phyloP scores from a whole-genome alignment of 2,113 vertebrate genomes.

The Stictonetta naevosa region DNA sequence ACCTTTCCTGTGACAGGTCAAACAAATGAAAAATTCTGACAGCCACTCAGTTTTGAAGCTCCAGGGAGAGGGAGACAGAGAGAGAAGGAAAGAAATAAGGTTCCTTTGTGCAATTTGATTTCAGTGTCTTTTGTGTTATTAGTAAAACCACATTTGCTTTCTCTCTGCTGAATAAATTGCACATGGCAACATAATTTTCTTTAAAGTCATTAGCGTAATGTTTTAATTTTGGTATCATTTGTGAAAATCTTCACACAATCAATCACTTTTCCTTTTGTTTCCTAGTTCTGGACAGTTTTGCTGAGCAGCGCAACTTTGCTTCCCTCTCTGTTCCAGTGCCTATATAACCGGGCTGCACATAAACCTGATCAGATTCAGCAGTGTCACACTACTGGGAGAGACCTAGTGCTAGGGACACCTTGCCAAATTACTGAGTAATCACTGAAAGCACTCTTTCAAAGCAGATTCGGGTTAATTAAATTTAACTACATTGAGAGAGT shows the following conservation, averaged over 20 bases:
- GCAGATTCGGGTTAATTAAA: conserved; percentile 43
- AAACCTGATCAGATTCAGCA: background rate
- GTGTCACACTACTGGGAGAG: background rate
- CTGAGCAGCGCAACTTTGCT: conserved; percentile 19
- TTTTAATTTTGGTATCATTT: conserved; percentile 75
- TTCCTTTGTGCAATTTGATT: conserved; percentile 4
- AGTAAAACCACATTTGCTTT: conserved; percentile 40
- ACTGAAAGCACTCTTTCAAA: background rate
- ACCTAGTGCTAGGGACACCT: conserved; percentile 4
- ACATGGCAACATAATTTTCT: conserved; percentile 71
- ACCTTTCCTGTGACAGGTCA: conserved; percentile 78
- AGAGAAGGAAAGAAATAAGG: background rate
- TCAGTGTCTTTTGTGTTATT: background rate
- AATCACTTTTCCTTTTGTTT: conserved; percentile 60
- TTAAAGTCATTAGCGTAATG: conserved; percentile 70
- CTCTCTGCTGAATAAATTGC: conserved; percentile 52
- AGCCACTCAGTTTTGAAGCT: conserved; percentile 67
- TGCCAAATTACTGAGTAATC: background rate
- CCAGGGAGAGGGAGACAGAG: background rate
- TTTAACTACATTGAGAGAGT: conserved; percentile 10
- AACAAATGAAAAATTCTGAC: conserved; percentile 77
- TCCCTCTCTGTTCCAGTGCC: background rate
- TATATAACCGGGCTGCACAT: background rate
- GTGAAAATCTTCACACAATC: conserved; percentile 55
- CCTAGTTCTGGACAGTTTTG: conserved; percentile 31